A percentile compares a stretch with the other conserved stretches of the same genome.
Conservation (phyloP, 2,113 vertebrate genomes). For the Siniperca knerii region DNA sequence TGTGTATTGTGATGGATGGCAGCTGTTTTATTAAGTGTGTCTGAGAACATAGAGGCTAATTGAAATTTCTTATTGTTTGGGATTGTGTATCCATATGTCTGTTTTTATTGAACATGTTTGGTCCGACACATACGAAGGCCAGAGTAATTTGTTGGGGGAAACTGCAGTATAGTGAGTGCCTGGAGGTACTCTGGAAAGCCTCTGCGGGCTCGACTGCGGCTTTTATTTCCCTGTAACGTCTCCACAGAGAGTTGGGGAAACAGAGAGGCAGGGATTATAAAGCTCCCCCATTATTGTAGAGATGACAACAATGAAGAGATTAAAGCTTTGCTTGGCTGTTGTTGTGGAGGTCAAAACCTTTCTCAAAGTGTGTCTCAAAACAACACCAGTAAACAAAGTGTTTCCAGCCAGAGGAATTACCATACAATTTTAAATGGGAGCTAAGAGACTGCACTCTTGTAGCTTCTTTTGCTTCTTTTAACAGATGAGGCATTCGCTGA, state of each 20-base stretch:
- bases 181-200: constrained; percentile 52
- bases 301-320: constrained; percentile 67
- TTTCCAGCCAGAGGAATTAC: constrained; percentile 23
- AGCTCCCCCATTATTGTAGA: constrained; percentile 52
- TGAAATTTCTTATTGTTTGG: constrained; percentile 36
- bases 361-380: constrained; percentile 34
- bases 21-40: constrained; percentile 31
- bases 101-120: constrained; percentile 19
- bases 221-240: constrained; percentile 62
- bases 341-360: constrained; percentile 48
- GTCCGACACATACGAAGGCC: neutral
- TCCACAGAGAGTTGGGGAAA: constrained; percentile 56
- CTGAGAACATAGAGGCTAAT: constrained; percentile 30
- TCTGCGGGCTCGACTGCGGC: constrained; percentile 19
- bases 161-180: constrained; percentile 34
- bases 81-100: neutral
- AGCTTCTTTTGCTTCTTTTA: constrained; percentile 7
- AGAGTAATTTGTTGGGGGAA: constrained; percentile 16
- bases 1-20: constrained; percentile 38
- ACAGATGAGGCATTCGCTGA: constrained; percentile 27
- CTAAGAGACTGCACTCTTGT: constrained; percentile 10
- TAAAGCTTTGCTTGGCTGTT: constrained; percentile 65
- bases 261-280: constrained; percentile 64
- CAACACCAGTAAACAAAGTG: constrained; percentile 27
- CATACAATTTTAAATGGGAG: neutral